A percentile compares a stretch with the other conserved stretches of the same genome.
Evolutionary conservation across 2,888 invertebrate genomes (phyloP).

Genomic region (Arenicola marina): DNA sequence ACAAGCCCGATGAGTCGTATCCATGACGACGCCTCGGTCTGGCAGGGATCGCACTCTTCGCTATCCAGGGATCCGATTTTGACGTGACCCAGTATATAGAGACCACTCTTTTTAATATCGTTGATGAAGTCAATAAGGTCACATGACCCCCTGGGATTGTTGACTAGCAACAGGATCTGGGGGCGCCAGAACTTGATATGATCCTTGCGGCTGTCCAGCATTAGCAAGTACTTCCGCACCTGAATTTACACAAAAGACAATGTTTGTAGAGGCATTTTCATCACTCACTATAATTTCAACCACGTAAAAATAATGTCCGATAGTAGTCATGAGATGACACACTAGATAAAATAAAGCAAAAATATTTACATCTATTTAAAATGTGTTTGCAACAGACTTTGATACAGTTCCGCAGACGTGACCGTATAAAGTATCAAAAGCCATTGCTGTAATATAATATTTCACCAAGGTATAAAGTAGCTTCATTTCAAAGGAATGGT

Average conservation of each 20-base stretch:
- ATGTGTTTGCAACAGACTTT: no score
- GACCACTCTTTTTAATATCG: conserved; percentile 88
- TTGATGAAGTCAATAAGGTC: conserved; percentile 96
- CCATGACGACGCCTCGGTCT: conserved; percentile 86
- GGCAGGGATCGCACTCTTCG: conserved; percentile 70
- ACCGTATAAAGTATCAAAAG: no score
- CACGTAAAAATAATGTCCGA: no score
- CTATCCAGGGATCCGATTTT: conserved; percentile 66
- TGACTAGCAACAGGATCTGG: conserved; percentile 89
- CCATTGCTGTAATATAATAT: no score
- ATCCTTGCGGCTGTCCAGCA: conserved; percentile 93
- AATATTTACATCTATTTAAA: no score
- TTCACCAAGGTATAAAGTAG: no score
- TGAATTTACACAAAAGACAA: conserved; percentile 66
- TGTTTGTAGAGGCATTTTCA: no score
- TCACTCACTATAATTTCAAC: no score
- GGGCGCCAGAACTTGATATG: conserved; percentile 99
- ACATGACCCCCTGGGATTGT: conserved; percentile 86
- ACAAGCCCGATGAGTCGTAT: conserved; percentile 91
- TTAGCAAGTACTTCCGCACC: conserved; percentile 92
- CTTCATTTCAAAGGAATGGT: no score
- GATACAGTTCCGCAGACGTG: no score
- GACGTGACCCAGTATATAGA: conserved; percentile 87
- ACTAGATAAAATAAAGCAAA: no score
- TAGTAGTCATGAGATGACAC: no score